Percentiles rank a stretch among this genome's conserved stretches.
These are phyloP conservation scores for Antennarius striatus DNA, from an alignment of 2,113 vertebrate species.

Conservation along the genomic window DNA sequence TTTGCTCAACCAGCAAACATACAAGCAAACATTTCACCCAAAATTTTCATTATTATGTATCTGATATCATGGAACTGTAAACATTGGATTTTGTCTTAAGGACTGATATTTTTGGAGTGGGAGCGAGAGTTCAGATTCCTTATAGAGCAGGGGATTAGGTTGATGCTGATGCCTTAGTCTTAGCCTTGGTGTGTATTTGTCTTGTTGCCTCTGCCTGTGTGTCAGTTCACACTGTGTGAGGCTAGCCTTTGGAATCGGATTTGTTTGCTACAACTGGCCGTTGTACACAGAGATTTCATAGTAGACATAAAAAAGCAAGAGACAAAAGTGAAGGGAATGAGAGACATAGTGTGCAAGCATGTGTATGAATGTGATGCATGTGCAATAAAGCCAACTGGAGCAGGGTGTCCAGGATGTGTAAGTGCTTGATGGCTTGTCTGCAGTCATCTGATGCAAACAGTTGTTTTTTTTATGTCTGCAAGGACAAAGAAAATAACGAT, in stretches of 20 bases:
- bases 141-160: slow-evolving; percentile 56
- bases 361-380: slow-evolving; percentile 39
- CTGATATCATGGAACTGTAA: no score
- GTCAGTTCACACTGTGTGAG: slow-evolving; percentile 52
- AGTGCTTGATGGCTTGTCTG: slow-evolving; percentile 57
- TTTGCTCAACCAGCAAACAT: background rate
- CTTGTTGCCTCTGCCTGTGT: slow-evolving; percentile 59
- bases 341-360: slow-evolving; percentile 20
- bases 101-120: slow-evolving; percentile 50
- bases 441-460: slow-evolving; percentile 44
- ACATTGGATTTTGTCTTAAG: slow-evolving; percentile 43
- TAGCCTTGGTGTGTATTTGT: slow-evolving; percentile 49
- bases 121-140: slow-evolving; percentile 52
- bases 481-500: slow-evolving; percentile 10
- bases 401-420: slow-evolving; percentile 60
- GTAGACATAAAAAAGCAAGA: slow-evolving; percentile 30
- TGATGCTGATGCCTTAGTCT: slow-evolving; percentile 71
- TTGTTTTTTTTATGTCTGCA: slow-evolving; percentile 22
- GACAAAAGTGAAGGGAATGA: background rate
- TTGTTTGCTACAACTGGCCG: slow-evolving; percentile 57
- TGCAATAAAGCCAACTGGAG: slow-evolving; percentile 72
- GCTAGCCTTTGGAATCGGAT: slow-evolving; percentile 54
- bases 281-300: slow-evolving; percentile 60
- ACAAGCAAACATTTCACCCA: no score
- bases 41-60: no score